Evolutionary conservation across 2,113 vertebrate species (phyloP).

Genomic region (Scatophagus argus): DNA sequence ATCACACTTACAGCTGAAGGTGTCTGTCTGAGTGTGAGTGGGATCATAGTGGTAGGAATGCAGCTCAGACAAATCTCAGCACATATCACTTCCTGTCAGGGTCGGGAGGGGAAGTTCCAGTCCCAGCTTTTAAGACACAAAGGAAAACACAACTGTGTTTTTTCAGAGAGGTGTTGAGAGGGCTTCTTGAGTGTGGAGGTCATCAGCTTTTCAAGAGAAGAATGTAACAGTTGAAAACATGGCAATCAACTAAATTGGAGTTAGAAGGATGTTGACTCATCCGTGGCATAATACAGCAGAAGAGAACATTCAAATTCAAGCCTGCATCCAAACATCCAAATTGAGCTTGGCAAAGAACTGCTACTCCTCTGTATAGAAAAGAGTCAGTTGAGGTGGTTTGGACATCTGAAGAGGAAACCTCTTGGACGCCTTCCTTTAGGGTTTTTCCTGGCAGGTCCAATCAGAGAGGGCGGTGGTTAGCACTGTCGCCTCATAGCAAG

Average conservation of each 20-base stretch:
- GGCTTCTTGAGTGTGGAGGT: not conserved
- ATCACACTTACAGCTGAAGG: conserved; percentile 42
- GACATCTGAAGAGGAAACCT: no score
- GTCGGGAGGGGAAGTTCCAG: not conserved
- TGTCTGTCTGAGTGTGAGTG: conserved; percentile 46
- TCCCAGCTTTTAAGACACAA: not conserved
- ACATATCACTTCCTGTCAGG: conserved; percentile 13
- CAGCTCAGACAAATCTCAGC: conserved; percentile 26
- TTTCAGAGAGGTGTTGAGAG: conserved; percentile 6
- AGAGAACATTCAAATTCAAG: not conserved
- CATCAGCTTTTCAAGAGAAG: not conserved
- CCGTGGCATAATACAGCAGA: not conserved
- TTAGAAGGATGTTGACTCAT: conserved; percentile 11
- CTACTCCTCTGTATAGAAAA: no score
- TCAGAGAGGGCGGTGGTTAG: no score
- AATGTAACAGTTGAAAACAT: not conserved
- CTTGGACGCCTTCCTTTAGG: no score
- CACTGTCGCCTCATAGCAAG: no score
- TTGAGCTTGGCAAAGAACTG: no score
- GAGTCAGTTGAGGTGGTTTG: no score
- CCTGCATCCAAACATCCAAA: no score
- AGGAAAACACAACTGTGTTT: not conserved
- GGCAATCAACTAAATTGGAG: conserved; percentile 7
- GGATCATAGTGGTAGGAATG: conserved; percentile 33
- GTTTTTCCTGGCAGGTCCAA: no score